Evolutionary conservation across 2,888 invertebrate genomes (phyloP).

Genomic region (Rhagonycha fulva): DNA sequence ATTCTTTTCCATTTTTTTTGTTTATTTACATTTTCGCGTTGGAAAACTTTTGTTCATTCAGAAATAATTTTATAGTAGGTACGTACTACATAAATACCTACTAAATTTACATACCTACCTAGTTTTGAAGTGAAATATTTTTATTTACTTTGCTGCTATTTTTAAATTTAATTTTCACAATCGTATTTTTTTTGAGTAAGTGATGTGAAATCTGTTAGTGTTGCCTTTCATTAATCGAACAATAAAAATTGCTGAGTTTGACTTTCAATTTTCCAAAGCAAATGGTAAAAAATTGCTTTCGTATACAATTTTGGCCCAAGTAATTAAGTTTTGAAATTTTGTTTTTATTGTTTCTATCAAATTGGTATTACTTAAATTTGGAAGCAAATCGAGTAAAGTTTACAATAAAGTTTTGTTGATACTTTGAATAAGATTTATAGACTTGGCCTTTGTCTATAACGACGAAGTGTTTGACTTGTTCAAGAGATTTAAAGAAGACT

Average conservation of each 20-base stretch:
- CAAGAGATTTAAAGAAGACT: conserved; percentile 3
- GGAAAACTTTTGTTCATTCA: not conserved
- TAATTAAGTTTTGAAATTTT: not conserved
- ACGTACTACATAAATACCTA: no score
- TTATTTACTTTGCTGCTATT: not conserved
- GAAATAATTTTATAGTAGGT: not conserved
- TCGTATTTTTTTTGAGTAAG: not conserved
- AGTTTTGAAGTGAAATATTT: not conserved
- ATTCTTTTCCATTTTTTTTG: not conserved
- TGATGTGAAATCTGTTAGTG: not conserved
- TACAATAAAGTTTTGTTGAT: conserved; percentile 2
- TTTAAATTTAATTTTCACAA: not conserved
- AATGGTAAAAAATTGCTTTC: not conserved
- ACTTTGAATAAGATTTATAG: conserved; percentile 5
- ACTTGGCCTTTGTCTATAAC: conserved; percentile 2
- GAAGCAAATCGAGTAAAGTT: not conserved
- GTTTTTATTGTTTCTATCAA: not conserved
- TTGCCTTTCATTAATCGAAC: not conserved
- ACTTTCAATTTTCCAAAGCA: not conserved
- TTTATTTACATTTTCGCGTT: not conserved
- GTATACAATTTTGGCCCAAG: not conserved
- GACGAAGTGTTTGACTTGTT: conserved; percentile 2
- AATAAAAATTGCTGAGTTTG: not conserved
- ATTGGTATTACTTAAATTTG: not conserved
- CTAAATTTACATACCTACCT: not conserved